A percentile compares a stretch with the other conserved stretches of the same genome.
phyloP scores from a whole-genome alignment of 92 coral and sea anemone genomes.

The Meandrina meandrites region DNA sequence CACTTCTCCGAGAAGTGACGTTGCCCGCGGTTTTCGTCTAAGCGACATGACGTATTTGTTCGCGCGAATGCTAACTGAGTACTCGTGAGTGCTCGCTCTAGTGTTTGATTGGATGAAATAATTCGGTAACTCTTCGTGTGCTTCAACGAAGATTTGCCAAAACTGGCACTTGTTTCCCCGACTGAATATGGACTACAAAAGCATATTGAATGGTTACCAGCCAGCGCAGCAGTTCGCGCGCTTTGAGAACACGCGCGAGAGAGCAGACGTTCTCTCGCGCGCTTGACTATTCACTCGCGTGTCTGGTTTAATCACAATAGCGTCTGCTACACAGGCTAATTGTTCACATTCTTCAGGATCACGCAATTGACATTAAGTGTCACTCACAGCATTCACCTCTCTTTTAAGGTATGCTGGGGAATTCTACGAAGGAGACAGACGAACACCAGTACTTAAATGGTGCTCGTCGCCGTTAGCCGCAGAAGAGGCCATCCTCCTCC shows the following conservation, averaged over 20 bases:
- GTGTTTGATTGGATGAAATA: too few relatives aligned
- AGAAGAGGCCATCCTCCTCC: neutral
- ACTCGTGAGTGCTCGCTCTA: too few relatives aligned
- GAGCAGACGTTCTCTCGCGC: neutral
- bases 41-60: too few relatives aligned
- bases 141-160: too few relatives aligned
- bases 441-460: conserved; percentile 29
- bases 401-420: conserved; percentile 35
- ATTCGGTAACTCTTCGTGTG: too few relatives aligned
- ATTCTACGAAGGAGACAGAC: conserved; percentile 22
- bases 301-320: neutral
- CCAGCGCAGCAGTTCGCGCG: too few relatives aligned
- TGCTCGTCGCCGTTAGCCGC: neutral
- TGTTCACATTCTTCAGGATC: neutral
- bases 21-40: too few relatives aligned
- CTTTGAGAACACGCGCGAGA: neutral
- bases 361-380: neutral
- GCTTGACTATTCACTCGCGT: neutral
- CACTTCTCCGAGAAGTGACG: too few relatives aligned
- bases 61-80: too few relatives aligned
- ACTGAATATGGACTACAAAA: neutral
- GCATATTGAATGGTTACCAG: neutral
- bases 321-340: neutral
- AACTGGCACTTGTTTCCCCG: too few relatives aligned
- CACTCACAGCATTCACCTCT: conserved; percentile 1